A percentile compares a stretch with the other conserved stretches of the same genome.
These are phyloP conservation scores for Microdon myrmicae DNA, from an alignment of 2,888 invertebrate species.

Conservation along the genomic window DNA sequence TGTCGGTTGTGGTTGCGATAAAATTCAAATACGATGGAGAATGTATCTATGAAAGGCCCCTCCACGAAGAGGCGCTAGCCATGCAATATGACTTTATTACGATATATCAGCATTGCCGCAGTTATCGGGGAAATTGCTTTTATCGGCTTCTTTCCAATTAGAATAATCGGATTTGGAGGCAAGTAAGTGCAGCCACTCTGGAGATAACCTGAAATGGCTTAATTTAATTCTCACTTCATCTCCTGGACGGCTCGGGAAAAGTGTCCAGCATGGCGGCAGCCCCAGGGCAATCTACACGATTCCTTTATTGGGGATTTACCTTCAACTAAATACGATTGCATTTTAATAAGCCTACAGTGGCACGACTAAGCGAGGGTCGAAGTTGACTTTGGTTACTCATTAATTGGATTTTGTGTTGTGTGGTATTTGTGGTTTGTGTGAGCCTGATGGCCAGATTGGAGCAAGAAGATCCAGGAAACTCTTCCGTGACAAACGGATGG, in stretches of 20 bases:
- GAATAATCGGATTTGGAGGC: slow-evolving; percentile 49
- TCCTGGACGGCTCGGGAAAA: too few species aligned
- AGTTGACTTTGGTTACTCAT: slow-evolving; percentile 13
- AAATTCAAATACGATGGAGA: slow-evolving; percentile 18
- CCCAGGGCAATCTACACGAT: slow-evolving; percentile 13
- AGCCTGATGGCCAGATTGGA: too few species aligned
- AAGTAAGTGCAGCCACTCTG: slow-evolving; percentile 5
- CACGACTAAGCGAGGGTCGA: not conserved
- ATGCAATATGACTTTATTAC: too few species aligned
- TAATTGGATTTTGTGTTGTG: slow-evolving; percentile 28
- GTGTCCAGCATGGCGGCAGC: not conserved
- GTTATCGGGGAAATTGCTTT: slow-evolving; percentile 16
- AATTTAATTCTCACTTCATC: slow-evolving; percentile 51
- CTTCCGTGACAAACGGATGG: too few species aligned
- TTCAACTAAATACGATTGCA: slow-evolving; percentile 12
- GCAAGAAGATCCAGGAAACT: too few species aligned
- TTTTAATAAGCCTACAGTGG: not conserved
- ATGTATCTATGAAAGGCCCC: not conserved
- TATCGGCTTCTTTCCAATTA: slow-evolving; percentile 48
- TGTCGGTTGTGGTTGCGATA: slow-evolving; percentile 26
- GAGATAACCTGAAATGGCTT: slow-evolving; percentile 47
- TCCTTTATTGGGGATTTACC: slow-evolving; percentile 20
- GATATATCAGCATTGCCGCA: too few species aligned
- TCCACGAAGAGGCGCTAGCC: not conserved
- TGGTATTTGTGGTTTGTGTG: too few species aligned